A percentile compares a stretch with the other conserved stretches of the same genome.
Conservation (phyloP, 2,888 invertebrate genomes). For the Abscondita cerata region DNA sequence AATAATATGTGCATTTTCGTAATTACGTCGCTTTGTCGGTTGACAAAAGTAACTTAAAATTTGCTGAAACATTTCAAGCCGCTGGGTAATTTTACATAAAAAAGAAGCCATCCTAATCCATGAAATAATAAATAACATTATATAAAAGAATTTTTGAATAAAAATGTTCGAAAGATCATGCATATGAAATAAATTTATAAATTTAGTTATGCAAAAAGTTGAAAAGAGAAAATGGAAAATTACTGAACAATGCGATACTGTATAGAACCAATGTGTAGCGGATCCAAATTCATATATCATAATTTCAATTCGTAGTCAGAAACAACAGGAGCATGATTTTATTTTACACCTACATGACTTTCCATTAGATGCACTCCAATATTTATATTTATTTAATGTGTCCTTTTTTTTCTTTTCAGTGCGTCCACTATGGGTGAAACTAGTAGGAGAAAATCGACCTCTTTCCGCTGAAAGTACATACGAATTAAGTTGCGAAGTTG, state of each 20-base stretch:
- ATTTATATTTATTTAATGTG: neutral
- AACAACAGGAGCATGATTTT: constrained; percentile 8
- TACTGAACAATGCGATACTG: constrained; percentile 9
- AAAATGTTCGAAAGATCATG: constrained; percentile 7
- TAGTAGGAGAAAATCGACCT: constrained; percentile 73
- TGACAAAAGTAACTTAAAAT: too few relatives aligned
- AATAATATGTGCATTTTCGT: too few relatives aligned
- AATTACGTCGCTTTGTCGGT: too few relatives aligned
- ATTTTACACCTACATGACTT: constrained; percentile 7
- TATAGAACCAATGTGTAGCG: constrained; percentile 6
- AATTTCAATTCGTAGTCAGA: constrained; percentile 11
- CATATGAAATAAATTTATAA: constrained; percentile 7
- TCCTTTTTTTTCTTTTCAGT: constrained; percentile 62
- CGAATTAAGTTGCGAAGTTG: constrained; percentile 75
- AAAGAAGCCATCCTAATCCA: neutral
- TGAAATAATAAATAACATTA: constrained; percentile 7
- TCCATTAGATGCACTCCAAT: constrained; percentile 7
- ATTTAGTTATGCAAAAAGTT: constrained; percentile 4
- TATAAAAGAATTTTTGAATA: constrained; percentile 6
- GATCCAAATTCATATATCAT: constrained; percentile 16
- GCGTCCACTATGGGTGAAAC: constrained; percentile 72
- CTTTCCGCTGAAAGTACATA: constrained; percentile 75
- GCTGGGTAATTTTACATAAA: too few relatives aligned
- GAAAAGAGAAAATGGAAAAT: constrained; percentile 13
- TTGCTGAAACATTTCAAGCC: too few relatives aligned